Base-by-base conservation (phyloP, 2,797 vertebrate species). In the Eurystomus glaucurus region DNA sequence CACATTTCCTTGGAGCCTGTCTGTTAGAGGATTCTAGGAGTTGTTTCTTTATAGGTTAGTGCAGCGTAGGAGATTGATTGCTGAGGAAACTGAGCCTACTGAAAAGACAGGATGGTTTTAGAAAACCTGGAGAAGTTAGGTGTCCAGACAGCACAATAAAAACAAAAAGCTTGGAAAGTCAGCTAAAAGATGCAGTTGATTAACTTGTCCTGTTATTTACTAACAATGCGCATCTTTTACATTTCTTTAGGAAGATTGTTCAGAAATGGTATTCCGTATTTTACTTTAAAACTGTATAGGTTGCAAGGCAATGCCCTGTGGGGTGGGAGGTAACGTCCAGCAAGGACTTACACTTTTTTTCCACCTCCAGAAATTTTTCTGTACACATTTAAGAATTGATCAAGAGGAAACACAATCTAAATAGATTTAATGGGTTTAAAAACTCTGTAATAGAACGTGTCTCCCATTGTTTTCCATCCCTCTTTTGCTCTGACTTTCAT, bases 271-370 rank as follows among this genome's bases (percentile, higher is more conserved):
- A 14, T 39, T 60, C 15, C 75, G 10, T 51, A 2, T 86, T 52
- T 75, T 35, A 26, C 20, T 85, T 92, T 16, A 20, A 16, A 72
- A 20, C 10, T 26, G 68, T 1, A 6, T 17, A 28, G 22, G 14
- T 26, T 62, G 58, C 7, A 12, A 2, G 10, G 13, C 26, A 35
- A 1, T 79, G 54, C 28, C 7, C 9, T 0, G 0, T 58, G 33
- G 48, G n/a, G 13, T 79, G 31, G n/a, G 22, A 76, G 29, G 19
- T 65, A 8, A n/a, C 66, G 17, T 43, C 45, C 12, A 25, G 22
- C 19, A 66, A 64, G 28, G n/a, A 25, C 26, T 58, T 41, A 17
- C 10, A 6, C 4, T 50, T 51, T 12, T 66, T 43, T 41, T 25
- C 28, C 7, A 18, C 6, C 1, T 22, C 17, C 9, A 9, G 18